phyloP scores from a whole-genome alignment of 2,888 invertebrate species.

The Eristalinus aeneus region DNA sequence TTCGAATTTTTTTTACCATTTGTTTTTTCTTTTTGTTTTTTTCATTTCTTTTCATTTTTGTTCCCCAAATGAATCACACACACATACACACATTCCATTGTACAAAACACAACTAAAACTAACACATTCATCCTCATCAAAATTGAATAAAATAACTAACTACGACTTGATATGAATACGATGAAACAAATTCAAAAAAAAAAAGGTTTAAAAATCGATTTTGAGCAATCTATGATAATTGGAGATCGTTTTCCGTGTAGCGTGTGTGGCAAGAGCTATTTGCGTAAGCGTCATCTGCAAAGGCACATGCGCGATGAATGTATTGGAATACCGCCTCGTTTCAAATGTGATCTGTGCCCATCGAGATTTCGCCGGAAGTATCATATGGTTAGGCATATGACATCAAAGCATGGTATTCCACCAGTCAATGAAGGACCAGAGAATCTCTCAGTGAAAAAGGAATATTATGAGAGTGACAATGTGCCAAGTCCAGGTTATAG shows the following conservation, averaged over 20 bases:
- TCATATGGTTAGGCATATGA: slow-evolving; percentile 81
- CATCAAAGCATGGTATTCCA: slow-evolving; percentile 80
- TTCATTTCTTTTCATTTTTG: slow-evolving; percentile 74
- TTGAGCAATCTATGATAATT: slow-evolving; percentile 68
- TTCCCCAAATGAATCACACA: slow-evolving; percentile 62
- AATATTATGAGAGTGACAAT: slow-evolving; percentile 73
- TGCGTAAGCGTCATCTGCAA: slow-evolving; percentile 84
- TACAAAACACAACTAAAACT: slow-evolving; percentile 38
- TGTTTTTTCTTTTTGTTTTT: slow-evolving; percentile 73
- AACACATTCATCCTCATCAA: slow-evolving; percentile 55
- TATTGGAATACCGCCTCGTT: slow-evolving; percentile 81
- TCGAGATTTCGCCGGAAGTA: slow-evolving; percentile 82
- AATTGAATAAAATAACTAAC: slow-evolving; percentile 7
- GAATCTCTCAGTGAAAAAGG: slow-evolving; percentile 78
- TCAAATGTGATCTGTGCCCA: slow-evolving; percentile 81
- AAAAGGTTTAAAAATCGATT: slow-evolving; percentile 70
- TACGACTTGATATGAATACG: not conserved
- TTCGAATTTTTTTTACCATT: slow-evolving; percentile 71
- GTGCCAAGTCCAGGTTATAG: slow-evolving; percentile 68
- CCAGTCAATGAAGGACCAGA: slow-evolving; percentile 77
- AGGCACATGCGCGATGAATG: slow-evolving; percentile 83
- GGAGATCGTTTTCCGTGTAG: slow-evolving; percentile 82
- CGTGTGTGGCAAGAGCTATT: slow-evolving; percentile 83
- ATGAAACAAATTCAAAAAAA: not conserved
- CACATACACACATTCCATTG: slow-evolving; percentile 62